Percentiles rank a stretch among this genome's conserved stretches.
phyloP scores from a whole-genome alignment of 2,888 invertebrate genomes.

The Phalangium opilio region DNA sequence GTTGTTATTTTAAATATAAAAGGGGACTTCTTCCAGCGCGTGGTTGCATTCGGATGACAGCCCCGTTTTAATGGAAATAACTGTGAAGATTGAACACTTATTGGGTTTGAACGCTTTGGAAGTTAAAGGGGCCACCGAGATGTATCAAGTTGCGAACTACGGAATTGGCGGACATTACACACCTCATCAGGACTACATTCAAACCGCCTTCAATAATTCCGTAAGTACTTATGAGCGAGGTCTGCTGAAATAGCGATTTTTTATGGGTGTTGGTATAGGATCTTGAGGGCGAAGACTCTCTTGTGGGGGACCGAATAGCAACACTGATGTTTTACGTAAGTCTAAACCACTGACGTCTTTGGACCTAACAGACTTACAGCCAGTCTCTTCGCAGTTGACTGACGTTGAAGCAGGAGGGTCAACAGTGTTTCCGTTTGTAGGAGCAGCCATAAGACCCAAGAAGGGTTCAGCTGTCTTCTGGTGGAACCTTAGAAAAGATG shows the following conservation, averaged over 20 bases:
- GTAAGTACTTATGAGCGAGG: too few relatives aligned
- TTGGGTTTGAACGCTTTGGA: conserved; percentile 25
- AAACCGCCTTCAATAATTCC: background rate
- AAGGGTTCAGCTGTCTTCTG: conserved; percentile 7
- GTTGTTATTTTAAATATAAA: too few relatives aligned
- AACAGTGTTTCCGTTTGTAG: conserved; percentile 23
- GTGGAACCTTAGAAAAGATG: background rate
- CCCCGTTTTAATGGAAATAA: conserved; percentile 20
- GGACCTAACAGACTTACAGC: background rate
- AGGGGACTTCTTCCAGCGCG: too few relatives aligned
- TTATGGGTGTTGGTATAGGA: conserved; percentile 24
- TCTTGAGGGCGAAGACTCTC: conserved; percentile 29
- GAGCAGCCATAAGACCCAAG: conserved; percentile 21
- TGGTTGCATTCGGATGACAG: conserved; percentile 25
- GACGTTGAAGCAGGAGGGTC: conserved; percentile 23
- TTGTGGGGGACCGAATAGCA: conserved; percentile 29
- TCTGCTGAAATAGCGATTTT: too few relatives aligned
- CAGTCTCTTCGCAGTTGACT: conserved; percentile 42
- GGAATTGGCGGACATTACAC: conserved; percentile 23
- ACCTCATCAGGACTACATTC: conserved; percentile 16
- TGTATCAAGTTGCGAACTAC: conserved; percentile 25
- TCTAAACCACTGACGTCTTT: background rate
- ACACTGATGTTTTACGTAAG: conserved; percentile 22
- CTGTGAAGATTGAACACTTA: conserved; percentile 21
- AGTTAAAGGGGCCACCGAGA: conserved; percentile 21